Evolutionary conservation across 1,140 invertebrate genomes (phyloP).

Genomic region (Zaprionus tsacasi): DNA sequence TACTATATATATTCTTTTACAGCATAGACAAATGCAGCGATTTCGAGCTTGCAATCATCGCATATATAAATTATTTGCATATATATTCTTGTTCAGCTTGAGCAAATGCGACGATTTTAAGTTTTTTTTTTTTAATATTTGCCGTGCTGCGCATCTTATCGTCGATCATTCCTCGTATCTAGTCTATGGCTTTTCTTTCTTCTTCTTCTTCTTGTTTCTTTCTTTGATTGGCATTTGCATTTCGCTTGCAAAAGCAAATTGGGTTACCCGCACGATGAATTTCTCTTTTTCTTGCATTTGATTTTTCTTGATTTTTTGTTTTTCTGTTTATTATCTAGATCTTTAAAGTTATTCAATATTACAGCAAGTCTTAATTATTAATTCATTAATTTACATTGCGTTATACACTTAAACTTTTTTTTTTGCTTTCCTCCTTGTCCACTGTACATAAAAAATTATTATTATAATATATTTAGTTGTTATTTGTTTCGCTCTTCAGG

Average conservation of each 20-base stretch:
- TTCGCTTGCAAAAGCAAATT: conserved; percentile 32
- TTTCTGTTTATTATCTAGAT: conserved; percentile 52
- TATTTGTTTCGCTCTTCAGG: conserved; percentile 2
- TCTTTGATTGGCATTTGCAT: conserved; percentile 33
- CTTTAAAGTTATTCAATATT: conserved; percentile 67
- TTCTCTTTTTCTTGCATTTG: conserved; percentile 59
- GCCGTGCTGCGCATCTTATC: background rate
- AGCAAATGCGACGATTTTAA: no score
- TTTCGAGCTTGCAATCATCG: no score
- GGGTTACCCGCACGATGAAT: conserved; percentile 31
- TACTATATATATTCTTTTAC: background rate
- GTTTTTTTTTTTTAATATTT: background rate
- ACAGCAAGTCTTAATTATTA: conserved; percentile 60
- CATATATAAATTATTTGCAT: background rate
- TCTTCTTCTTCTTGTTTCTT: no score
- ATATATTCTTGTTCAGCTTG: background rate
- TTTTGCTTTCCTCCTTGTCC: conserved; percentile 30
- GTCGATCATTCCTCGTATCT: background rate
- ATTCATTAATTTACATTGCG: conserved; percentile 34
- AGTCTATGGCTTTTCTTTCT: background rate
- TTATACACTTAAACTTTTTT: conserved; percentile 30
- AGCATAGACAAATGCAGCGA: background rate
- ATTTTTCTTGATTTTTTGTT: conserved; percentile 48
- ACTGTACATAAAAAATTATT: conserved; percentile 36
- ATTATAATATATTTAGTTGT: background rate